Percentiles rank a stretch among this genome's conserved stretches.
These are phyloP conservation scores for Antheraea yamamai DNA, from an alignment of 2,888 invertebrate species.

Conservation along the genomic window DNA sequence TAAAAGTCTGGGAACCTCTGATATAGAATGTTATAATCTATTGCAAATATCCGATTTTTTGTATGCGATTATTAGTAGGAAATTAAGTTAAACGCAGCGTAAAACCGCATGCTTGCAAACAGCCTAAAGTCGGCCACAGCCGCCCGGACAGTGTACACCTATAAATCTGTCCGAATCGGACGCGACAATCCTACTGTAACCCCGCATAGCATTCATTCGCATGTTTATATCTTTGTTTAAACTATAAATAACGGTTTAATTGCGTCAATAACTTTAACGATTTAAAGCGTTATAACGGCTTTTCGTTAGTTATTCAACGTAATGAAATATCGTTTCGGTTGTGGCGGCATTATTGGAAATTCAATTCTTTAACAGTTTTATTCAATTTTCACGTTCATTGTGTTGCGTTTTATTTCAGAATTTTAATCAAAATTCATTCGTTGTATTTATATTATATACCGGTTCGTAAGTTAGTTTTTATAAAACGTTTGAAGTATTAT, in stretches of 20 bases:
- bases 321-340: slow-evolving; percentile 1
- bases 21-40: not conserved
- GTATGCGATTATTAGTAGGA: not conserved
- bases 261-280: slow-evolving; percentile 23
- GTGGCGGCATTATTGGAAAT: not conserved
- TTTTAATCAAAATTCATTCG: not conserved
- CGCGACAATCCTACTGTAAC: slow-evolving; percentile 35
- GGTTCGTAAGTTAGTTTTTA: not conserved
- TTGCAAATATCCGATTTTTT: not conserved
- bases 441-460: not conserved
- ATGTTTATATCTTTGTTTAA: slow-evolving; percentile 40
- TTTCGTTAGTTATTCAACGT: slow-evolving; percentile 18
- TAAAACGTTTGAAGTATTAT: no score
- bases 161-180: slow-evolving; percentile 34
- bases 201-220: slow-evolving; percentile 35
- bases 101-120: not conserved
- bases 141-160: slow-evolving; percentile 24
- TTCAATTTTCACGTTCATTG: not conserved
- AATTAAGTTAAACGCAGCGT: not conserved
- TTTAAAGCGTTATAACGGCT: slow-evolving; percentile 23
- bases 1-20: no score
- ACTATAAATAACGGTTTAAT: slow-evolving; percentile 24
- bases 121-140: slow-evolving; percentile 10
- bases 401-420: not conserved
- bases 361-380: slow-evolving; percentile 6